These are phyloP conservation scores for Penaeus indicus DNA, from an alignment of 1,140 invertebrate genomes.

Conservation along the genomic window DNA sequence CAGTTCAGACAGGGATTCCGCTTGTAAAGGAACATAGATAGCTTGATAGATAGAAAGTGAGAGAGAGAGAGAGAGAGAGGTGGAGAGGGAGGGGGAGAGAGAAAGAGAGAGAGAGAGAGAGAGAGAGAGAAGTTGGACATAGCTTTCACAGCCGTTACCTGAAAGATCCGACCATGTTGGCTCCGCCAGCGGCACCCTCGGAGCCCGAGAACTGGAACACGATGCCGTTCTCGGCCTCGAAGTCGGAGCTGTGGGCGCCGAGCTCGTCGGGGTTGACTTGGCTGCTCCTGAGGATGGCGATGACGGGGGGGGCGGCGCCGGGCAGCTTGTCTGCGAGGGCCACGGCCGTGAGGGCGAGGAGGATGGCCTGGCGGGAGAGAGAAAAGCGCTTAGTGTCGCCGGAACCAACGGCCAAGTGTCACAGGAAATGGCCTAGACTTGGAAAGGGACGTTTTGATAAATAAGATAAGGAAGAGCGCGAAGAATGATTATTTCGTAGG, in stretches of 20 bases:
- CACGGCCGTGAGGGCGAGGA: not conserved
- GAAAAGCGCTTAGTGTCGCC: not conserved
- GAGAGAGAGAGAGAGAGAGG: too few relatives aligned
- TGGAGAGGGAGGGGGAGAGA: too few relatives aligned
- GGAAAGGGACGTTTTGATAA: too few relatives aligned
- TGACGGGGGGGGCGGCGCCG: not conserved
- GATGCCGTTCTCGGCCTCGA: constrained; percentile 30
- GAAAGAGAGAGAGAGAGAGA: not conserved
- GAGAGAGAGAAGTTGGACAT: not conserved
- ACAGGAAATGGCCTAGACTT: too few relatives aligned
- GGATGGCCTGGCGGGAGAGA: not conserved
- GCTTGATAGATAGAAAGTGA: too few relatives aligned
- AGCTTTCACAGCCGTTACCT: not conserved
- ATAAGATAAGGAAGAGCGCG: too few relatives aligned
- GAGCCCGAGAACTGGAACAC: constrained; percentile 21
- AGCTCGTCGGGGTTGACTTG: constrained; percentile 15
- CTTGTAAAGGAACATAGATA: too few relatives aligned
- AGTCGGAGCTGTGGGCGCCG: constrained; percentile 20
- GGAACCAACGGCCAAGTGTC: too few relatives aligned
- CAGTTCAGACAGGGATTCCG: too few relatives aligned
- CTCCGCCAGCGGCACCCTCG: not conserved
- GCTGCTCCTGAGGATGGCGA: constrained; percentile 6
- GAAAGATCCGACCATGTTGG: constrained; percentile 24
- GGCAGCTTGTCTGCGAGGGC: not conserved
- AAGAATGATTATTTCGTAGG: too few relatives aligned